A percentile compares a stretch with the other conserved stretches of the same genome.
phyloP scores from a whole-genome alignment of 2,113 vertebrate genomes.

The Amia ocellicauda region DNA sequence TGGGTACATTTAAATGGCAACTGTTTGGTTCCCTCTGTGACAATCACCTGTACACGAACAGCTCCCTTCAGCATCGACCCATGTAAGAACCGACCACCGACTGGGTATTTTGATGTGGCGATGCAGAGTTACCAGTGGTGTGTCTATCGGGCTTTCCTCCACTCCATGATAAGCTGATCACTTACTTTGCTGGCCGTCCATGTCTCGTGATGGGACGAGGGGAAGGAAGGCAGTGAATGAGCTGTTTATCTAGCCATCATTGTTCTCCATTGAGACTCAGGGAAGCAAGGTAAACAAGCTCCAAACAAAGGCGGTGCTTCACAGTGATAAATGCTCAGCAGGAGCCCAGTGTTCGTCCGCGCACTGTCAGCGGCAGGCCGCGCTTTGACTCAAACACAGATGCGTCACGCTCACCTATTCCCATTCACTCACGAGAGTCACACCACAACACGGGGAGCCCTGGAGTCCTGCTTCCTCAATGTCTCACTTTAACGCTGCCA shows the following conservation, averaged over 20 bases:
- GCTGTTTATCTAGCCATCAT: conserved; percentile 59
- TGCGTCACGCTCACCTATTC: conserved; percentile 31
- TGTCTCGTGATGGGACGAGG: conserved; percentile 50
- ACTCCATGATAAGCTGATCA: conserved; percentile 43
- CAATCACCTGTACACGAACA: no score
- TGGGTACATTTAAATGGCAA: no score
- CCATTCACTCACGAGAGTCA: background rate
- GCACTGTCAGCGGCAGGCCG: background rate
- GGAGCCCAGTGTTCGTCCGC: background rate
- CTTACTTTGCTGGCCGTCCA: background rate
- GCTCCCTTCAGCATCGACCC: no score
- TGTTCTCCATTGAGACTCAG: conserved; percentile 46
- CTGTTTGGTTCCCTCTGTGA: no score
- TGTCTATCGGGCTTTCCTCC: conserved; percentile 63
- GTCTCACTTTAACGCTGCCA: no score
- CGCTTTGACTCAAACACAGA: conserved; percentile 3
- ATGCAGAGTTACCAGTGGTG: conserved; percentile 40
- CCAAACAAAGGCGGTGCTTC: conserved; percentile 59
- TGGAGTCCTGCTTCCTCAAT: no score
- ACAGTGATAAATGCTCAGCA: conserved; percentile 34
- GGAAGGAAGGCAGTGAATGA: conserved; percentile 51
- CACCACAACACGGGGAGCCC: no score
- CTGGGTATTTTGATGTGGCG: no score
- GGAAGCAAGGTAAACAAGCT: conserved; percentile 65
- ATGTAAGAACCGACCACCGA: no score